Conservation (phyloP, 2,113 vertebrate species). For the Hystrix brachyura region DNA sequence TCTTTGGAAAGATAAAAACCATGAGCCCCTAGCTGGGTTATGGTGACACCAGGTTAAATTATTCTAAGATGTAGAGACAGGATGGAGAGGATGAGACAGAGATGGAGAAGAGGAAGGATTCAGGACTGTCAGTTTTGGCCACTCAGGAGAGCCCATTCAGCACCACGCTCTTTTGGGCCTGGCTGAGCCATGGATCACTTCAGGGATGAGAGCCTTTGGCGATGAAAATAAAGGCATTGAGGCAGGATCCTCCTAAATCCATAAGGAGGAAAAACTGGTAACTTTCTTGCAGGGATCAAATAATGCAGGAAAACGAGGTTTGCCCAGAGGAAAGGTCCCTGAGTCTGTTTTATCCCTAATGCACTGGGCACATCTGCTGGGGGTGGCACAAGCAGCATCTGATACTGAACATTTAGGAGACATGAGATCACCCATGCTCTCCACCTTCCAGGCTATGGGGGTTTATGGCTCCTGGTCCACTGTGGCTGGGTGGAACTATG, state of each 20-base stretch:
- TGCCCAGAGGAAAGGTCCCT: neutral
- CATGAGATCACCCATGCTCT: neutral
- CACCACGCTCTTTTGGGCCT: neutral
- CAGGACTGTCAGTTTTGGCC: neutral
- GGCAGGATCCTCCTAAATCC: neutral
- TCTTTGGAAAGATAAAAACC: neutral
- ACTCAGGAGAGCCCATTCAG: neutral
- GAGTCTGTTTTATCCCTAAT: neutral
- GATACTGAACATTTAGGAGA: neutral
- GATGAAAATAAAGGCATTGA: neutral
- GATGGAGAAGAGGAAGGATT: neutral
- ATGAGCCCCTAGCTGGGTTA: neutral
- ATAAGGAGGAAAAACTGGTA: neutral
- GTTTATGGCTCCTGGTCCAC: neutral
- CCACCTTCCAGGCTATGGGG: neutral
- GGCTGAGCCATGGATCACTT: neutral
- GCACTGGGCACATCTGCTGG: neutral
- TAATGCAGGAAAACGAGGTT: neutral
- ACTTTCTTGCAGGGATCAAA: neutral
- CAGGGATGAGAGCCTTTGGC: neutral
- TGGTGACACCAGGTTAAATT: neutral
- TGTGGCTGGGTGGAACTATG: neutral
- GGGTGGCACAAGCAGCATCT: neutral
- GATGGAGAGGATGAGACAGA: neutral
- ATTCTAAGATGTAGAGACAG: conserved; percentile 23